Evolutionary conservation across 2,113 vertebrate species (phyloP).

Genomic region (Actinemys pallida): DNA sequence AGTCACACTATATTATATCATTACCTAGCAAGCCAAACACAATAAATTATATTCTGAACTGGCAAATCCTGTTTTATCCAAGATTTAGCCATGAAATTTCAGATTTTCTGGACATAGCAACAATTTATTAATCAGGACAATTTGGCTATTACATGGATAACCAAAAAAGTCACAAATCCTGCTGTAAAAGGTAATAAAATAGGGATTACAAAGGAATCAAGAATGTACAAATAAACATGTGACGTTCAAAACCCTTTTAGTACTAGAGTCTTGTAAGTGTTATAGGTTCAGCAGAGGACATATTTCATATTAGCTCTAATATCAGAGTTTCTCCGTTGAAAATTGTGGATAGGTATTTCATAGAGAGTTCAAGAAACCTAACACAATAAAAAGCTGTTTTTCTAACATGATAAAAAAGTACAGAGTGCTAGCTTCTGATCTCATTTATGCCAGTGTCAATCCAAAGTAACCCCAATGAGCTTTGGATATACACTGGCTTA

Average conservation of each 20-base stretch:
- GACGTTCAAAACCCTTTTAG: background rate
- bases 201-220: background rate
- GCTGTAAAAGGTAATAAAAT: background rate
- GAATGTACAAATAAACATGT: background rate
- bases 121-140: constrained; percentile 39
- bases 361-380: background rate
- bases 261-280: background rate
- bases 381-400: background rate
- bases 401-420: background rate
- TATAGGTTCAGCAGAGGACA: constrained; percentile 9
- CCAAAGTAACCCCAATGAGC: background rate
- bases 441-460: background rate
- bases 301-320: background rate
- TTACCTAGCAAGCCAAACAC: constrained; percentile 40
- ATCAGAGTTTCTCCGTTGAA: background rate
- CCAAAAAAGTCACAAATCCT: background rate
- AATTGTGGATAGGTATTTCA: background rate
- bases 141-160: constrained; percentile 1
- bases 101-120: background rate
- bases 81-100: constrained; percentile 23
- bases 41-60: constrained; percentile 30
- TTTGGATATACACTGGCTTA: background rate
- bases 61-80: constrained; percentile 39
- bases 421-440: background rate
- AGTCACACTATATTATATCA: background rate